These are phyloP conservation scores for Aradus depressus DNA, from an alignment of 2,888 invertebrate genomes.

Conservation along the genomic window DNA sequence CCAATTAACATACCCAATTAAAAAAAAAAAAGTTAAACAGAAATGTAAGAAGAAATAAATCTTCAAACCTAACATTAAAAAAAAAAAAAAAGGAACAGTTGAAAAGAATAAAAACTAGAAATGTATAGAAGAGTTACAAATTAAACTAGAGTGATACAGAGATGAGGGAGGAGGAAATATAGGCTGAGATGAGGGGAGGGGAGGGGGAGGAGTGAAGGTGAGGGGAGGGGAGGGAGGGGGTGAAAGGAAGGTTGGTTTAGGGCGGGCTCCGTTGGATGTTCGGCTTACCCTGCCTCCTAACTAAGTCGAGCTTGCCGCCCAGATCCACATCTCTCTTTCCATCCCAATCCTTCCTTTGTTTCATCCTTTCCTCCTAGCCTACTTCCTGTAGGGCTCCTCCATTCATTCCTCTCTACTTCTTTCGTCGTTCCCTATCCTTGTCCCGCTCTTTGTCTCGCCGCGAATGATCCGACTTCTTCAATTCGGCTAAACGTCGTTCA, in stretches of 20 bases:
- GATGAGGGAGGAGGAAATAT: neutral
- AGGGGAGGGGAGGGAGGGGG: conserved; percentile 9
- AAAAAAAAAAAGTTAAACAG: conserved; percentile 10
- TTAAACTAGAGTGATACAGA: too few relatives aligned
- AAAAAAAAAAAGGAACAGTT: conserved; percentile 2
- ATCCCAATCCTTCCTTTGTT: neutral
- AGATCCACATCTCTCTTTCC: conserved; percentile 3
- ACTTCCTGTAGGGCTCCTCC: too few relatives aligned
- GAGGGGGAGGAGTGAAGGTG: conserved; percentile 11
- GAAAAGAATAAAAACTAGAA: conserved; percentile 15
- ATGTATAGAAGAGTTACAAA: too few relatives aligned
- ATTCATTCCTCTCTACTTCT: conserved; percentile 20
- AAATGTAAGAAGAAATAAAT: conserved; percentile 11
- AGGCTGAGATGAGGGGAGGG: neutral
- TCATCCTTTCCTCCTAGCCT: conserved; percentile 18
- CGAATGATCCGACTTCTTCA: conserved; percentile 26
- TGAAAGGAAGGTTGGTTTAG: conserved; percentile 1
- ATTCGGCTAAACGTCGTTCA: conserved; percentile 61
- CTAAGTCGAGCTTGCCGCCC: neutral
- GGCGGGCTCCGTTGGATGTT: conserved; percentile 11
- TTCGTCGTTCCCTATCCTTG: conserved; percentile 22
- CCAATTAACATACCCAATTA: conserved; percentile 13
- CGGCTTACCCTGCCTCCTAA: conserved; percentile 15
- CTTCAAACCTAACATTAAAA: conserved; percentile 3
- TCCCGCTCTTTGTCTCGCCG: conserved; percentile 23